A percentile compares a stretch with the other conserved stretches of the same genome.
These are phyloP conservation scores for Physella acuta DNA, from an alignment of 1,140 invertebrate species.

Conservation along the genomic window DNA sequence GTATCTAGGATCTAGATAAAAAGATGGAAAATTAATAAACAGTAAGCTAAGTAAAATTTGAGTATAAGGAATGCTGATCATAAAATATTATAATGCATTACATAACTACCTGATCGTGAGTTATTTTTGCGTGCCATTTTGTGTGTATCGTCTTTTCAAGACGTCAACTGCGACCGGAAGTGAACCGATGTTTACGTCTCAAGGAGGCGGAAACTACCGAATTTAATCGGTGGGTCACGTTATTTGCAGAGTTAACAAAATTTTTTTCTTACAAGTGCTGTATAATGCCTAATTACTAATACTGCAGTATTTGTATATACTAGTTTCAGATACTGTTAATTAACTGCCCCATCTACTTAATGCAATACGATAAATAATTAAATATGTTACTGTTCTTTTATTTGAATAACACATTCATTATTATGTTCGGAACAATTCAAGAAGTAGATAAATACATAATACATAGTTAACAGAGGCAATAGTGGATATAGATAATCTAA, in stretches of 20 bases:
- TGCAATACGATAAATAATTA: no score
- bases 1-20: neutral
- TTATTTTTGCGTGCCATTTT: constrained; percentile 22
- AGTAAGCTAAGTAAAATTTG: neutral
- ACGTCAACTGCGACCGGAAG: constrained; percentile 17
- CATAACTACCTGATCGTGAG: constrained; percentile 13
- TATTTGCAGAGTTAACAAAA: neutral
- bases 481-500: no score
- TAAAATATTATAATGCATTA: neutral
- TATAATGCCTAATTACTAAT: no score
- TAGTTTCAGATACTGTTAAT: no score
- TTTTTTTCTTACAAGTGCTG: no score
- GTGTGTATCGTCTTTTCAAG: constrained; percentile 12
- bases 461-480: no score
- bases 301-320: no score
- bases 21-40: neutral
- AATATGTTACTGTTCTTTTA: no score
- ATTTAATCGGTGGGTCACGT: neutral
- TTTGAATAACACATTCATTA: no score
- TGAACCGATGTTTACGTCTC: constrained; percentile 24
- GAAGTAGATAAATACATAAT: no score
- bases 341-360: no score
- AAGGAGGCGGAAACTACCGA: constrained; percentile 18
- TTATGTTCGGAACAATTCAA: no score
- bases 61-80: neutral